Evolutionary conservation across 2,888 invertebrate genomes (phyloP), one percentile per base, ranked within the genome.

Genomic region (Eristalinus sepulchralis): DNA sequence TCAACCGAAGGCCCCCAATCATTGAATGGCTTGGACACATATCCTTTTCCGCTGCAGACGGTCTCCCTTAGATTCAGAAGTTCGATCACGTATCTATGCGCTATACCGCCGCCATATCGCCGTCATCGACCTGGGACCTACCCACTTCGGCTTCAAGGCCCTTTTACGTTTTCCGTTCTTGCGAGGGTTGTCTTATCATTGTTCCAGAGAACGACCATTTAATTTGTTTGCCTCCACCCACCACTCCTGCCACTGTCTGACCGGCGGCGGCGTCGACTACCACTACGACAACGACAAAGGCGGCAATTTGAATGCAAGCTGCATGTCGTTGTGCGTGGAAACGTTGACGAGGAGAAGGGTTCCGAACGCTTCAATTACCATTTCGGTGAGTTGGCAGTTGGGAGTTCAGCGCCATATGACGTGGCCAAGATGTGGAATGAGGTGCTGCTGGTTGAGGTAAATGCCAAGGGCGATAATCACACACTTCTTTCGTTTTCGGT

Each of bases 11-110:
- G 81, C 63, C 64, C 57, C 6, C 57, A 47, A 47, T 68, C 36
- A 39, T 55, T 64, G 67, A 17, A 62, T 62, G 24, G 39, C 39
- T 24, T 60, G 68, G 24, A n/a, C 66, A 57, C 67, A 67, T 71
- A 83, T 82, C 77, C 78, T 78, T 68, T 83, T 83, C 78, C 83
- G 72, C 47, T 73, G 79, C 72, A 70, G 73, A 68, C 78, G 39
- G 63, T 72, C 66, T 68, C 53, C 39, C 64, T 27, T 11, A 39
- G 33, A 33, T 83, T 79, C 68, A 70, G 73, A 33, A 83, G 79
- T 83, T 79, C 73, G 59, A 73, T 79, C 83, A 83, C 83, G 83
- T 83, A 68, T 57, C 62, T 60, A 60, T 78, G 83, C 73, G 79
- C 73, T 71, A 39, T 31, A 22, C 64, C 76, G 55, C 31, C 20